These are phyloP conservation scores for Petrocephalus sullivani DNA, from an alignment of 2,797 vertebrate genomes.

Conservation along the genomic window DNA sequence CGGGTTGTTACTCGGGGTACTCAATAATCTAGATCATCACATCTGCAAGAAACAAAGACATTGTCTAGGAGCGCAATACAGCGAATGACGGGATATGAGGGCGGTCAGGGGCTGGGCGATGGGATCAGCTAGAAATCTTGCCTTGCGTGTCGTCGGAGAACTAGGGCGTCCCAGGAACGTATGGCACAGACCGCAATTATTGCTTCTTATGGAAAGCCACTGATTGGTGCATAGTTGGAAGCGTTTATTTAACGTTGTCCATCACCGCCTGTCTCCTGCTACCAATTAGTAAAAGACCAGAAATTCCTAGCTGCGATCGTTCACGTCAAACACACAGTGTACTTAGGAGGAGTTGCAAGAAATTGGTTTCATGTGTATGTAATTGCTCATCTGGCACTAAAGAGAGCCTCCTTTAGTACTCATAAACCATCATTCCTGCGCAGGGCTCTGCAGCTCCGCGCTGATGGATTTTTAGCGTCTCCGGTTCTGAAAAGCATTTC, in stretches of 20 bases:
- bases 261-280: constrained; percentile 43
- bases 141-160: constrained; percentile 34
- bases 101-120: neutral
- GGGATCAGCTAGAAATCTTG: constrained; percentile 34
- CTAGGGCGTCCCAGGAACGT: constrained; percentile 16
- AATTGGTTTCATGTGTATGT: constrained; percentile 33
- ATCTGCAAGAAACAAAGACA: neutral
- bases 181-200: constrained; percentile 32
- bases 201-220: constrained; percentile 12
- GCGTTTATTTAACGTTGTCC: constrained; percentile 32
- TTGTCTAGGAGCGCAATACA: constrained; percentile 27
- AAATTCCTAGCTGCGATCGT: constrained; percentile 38
- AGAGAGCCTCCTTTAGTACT: neutral
- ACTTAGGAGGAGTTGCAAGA: constrained; percentile 38
- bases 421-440: neutral
- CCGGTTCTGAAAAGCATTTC: neutral
- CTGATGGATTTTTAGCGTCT: neutral
- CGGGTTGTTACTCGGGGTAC: constrained; percentile 25
- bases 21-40: constrained; percentile 26
- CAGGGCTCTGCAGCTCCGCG: neutral
- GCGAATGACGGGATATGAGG: neutral
- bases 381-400: constrained; percentile 37
- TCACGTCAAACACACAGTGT: constrained; percentile 29
- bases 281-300: constrained; percentile 40
- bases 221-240: constrained; percentile 44